Conservation (phyloP, 2,797 vertebrate species). For the Kryptopterus vitreolus region DNA sequence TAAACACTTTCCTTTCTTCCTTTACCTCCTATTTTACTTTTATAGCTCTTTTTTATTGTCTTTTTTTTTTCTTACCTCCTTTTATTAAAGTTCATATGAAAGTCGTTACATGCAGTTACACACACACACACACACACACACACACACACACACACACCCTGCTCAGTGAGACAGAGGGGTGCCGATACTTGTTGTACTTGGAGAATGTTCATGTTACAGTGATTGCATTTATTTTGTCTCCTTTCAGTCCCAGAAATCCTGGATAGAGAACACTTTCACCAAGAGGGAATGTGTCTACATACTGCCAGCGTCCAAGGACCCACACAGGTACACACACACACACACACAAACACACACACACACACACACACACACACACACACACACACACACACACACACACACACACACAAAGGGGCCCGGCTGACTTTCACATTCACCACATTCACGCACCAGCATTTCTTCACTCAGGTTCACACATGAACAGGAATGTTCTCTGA, state of each 20-base stretch:
- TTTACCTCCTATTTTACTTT: neutral
- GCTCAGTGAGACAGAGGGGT: neutral
- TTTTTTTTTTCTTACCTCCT: neutral
- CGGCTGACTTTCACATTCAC: neutral
- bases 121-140: neutral
- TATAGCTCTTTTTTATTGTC: neutral
- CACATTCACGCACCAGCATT: slow-evolving; percentile 2
- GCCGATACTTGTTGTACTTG: neutral
- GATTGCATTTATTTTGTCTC: slow-evolving; percentile 15
- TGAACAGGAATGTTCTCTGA: neutral
- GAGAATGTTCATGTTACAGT: slow-evolving; percentile 32
- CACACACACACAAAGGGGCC: neutral
- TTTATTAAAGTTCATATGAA: neutral
- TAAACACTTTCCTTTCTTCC: neutral
- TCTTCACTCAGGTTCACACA: slow-evolving; percentile 8
- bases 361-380: neutral
- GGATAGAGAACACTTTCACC: slow-evolving; percentile 99
- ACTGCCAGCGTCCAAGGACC: slow-evolving; percentile 98
- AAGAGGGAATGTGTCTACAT: slow-evolving; percentile 99
- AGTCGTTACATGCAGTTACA: neutral
- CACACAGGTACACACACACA: slow-evolving; percentile 86
- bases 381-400: neutral
- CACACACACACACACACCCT: neutral
- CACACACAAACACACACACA: slow-evolving; percentile 6
- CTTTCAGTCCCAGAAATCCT: slow-evolving; percentile 98